phyloP scores from a whole-genome alignment of 2,113 vertebrate genomes.

The Chascanopsetta lugubris region DNA sequence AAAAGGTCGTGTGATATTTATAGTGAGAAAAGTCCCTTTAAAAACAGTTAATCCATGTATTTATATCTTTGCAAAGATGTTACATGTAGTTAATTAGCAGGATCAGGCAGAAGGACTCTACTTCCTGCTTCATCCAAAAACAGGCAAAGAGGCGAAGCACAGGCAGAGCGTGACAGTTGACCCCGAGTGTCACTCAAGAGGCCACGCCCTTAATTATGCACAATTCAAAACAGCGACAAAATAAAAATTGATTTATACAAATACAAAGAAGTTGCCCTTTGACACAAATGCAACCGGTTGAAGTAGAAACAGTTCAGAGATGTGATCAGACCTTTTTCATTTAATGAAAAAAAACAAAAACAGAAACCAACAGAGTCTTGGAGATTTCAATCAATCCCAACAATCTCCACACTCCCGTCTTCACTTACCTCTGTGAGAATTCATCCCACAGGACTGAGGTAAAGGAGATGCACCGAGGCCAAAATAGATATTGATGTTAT shows the following conservation, averaged over 20 bases:
- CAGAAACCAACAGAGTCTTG: conserved; percentile 8
- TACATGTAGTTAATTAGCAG: too few species aligned
- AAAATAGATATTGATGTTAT: neutral
- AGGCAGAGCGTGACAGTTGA: too few species aligned
- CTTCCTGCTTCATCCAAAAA: too few species aligned
- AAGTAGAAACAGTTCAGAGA: neutral
- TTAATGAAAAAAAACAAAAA: neutral
- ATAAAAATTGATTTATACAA: too few species aligned
- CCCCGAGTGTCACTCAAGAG: too few species aligned
- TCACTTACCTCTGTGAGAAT: conserved; percentile 3
- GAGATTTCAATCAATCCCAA: conserved; percentile 14
- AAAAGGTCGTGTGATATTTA: neutral
- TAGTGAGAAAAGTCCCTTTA: neutral
- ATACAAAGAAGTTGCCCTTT: too few species aligned
- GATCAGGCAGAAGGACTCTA: too few species aligned
- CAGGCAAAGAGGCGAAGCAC: too few species aligned
- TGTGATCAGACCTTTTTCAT: neutral
- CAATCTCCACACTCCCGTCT: conserved; percentile 16
- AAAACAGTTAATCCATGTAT: neutral
- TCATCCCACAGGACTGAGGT: neutral
- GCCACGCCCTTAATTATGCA: too few species aligned
- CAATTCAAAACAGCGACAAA: too few species aligned
- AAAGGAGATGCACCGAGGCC: neutral
- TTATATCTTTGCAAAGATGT: neutral
- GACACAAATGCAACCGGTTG: neutral